A percentile compares a stretch with the other conserved stretches of the same genome.
phyloP scores from a whole-genome alignment of 2,797 vertebrate genomes.

The Danio choprae region DNA sequence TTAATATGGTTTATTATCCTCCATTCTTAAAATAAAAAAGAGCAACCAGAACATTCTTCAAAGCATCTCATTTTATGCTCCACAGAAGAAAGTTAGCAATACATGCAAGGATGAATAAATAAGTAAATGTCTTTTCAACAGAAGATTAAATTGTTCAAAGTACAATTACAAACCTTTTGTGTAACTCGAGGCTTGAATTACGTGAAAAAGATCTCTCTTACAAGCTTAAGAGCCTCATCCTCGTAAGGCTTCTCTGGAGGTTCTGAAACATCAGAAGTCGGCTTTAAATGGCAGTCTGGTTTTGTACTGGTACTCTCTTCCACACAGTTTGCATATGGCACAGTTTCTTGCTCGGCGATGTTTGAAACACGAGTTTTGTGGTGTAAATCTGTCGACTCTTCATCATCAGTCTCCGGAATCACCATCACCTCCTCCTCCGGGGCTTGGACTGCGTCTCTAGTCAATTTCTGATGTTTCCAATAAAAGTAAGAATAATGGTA shows the following conservation, averaged over 20 bases:
- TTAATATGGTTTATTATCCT: neutral
- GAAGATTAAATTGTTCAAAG: neutral
- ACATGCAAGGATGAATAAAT: neutral
- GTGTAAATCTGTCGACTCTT: constrained; percentile 49
- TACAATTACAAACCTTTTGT: neutral
- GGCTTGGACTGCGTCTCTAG: neutral
- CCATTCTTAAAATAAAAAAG: neutral
- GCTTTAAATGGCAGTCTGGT: neutral
- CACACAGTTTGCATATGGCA: constrained; percentile 54
- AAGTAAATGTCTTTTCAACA: neutral
- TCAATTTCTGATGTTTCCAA: constrained; percentile 11
- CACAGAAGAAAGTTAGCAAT: neutral
- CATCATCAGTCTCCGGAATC: constrained; percentile 47
- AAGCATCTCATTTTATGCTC: neutral
- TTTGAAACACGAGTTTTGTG: constrained; percentile 64
- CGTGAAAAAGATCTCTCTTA: constrained; percentile 77
- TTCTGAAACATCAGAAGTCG: neutral
- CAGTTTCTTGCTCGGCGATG: constrained; percentile 63
- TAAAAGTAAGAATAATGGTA: neutral
- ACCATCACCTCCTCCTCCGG: neutral
- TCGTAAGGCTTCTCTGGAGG: constrained; percentile 12
- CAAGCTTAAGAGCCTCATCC: constrained; percentile 69
- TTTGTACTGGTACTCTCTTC: constrained; percentile 17
- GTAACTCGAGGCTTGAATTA: constrained; percentile 45
- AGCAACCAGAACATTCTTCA: neutral